Base-by-base conservation (phyloP, 2,797 vertebrate species). In the Selene dorsalis region DNA sequence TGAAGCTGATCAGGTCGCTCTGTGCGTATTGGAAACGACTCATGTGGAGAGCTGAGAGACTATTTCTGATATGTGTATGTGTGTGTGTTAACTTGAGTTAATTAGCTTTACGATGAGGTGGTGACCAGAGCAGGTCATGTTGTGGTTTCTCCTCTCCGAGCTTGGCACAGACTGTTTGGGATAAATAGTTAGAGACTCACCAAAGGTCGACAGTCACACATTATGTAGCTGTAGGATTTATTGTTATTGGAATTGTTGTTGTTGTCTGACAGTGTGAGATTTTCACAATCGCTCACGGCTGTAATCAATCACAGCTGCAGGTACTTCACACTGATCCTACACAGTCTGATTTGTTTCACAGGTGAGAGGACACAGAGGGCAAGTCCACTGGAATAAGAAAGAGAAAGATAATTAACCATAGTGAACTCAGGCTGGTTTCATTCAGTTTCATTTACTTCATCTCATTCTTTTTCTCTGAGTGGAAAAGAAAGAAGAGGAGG, bases 281-380 rank as follows among this genome's bases (percentile, higher is more conserved):
- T 73, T 68, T 38, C 12, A 47, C 58, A 65, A 52, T 45, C 20
- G 61, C 1, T 47, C 17, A 2, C 58, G 69, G 47, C 38, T 67
- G 8, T 1, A 35, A 8, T 35, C 32, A 35, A 35, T 35, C 32
- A 35, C 7, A 35, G 32, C 56, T 83, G 75, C 81, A 87, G 85
- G 87, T 89, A 86, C 35, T 39, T 39, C 39, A 39, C 39, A 32
- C 35, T 63, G 74, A 70, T 78, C 74, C 82, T 43, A 61, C 47
- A 24, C 43, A 41, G 79, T 76, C 81, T 87, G 87, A 90, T 89
- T 80, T 47, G 26, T 87, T 90, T 85, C 75, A 86, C 84, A 86
- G 83, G 82, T 85, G 88, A 84, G 56, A 74, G 24, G 32, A 35
- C 32, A 35, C 32, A 9, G 32, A 18, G 69, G 79, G 82, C 73